Percentiles rank a stretch among this genome's conserved stretches.
Evolutionary conservation across 2,113 vertebrate genomes (phyloP).

Genomic region (Macrotus californicus): DNA sequence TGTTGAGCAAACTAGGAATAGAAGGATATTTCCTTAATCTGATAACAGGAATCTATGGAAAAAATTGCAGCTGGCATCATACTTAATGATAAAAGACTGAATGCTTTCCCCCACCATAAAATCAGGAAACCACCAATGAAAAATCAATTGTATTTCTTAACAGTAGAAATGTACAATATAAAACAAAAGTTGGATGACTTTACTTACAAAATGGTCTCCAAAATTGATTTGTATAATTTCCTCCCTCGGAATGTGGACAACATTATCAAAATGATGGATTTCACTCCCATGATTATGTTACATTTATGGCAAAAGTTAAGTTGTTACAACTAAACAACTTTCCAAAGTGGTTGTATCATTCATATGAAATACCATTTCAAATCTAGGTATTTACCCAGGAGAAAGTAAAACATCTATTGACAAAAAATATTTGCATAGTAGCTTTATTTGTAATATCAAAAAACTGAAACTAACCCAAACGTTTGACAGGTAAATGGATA

Average conservation of each 20-base stretch:
- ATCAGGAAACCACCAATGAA: background rate
- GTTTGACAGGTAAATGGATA: background rate
- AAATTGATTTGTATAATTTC: background rate
- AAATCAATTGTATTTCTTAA: background rate
- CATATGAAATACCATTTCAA: background rate
- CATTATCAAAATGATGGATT: background rate
- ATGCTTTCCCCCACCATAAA: background rate
- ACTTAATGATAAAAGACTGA: background rate
- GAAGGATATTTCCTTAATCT: background rate
- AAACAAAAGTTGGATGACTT: background rate
- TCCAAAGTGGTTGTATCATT: too few species aligned
- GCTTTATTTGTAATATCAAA: background rate
- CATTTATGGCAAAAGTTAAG: background rate
- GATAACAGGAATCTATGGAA: background rate
- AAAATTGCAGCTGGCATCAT: background rate
- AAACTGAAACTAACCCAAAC: background rate
- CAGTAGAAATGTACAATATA: background rate
- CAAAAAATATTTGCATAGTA: background rate
- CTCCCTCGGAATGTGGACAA: background rate
- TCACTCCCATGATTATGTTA: background rate
- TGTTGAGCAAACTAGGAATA: background rate
- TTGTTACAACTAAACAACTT: background rate
- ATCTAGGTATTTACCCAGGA: background rate
- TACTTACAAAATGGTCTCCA: background rate
- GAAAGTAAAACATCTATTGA: background rate